Evolutionary conservation across 1,140 invertebrate species (phyloP).

Genomic region (Popillia japonica): DNA sequence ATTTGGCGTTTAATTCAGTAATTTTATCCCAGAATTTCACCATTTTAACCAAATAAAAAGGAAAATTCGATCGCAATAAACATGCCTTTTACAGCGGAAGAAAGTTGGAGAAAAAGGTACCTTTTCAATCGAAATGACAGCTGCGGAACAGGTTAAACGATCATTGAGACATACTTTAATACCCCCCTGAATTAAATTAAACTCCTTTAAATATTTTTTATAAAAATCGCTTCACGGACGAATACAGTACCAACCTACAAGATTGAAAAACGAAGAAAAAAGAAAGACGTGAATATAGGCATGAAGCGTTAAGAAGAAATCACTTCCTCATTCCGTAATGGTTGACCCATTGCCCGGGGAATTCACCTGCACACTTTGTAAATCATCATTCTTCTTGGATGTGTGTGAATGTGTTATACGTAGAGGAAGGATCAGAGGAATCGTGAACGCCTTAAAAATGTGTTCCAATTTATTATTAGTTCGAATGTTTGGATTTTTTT

Average conservation of each 20-base stretch:
- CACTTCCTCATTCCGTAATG: constrained; percentile 39
- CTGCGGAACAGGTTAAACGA: background rate
- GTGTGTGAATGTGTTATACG: background rate
- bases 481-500: background rate
- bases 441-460: background rate
- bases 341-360: constrained; percentile 37
- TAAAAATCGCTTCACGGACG: too few species aligned
- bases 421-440: background rate
- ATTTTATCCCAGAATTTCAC: too few species aligned
- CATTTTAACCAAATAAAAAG: too few species aligned
- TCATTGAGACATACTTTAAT: too few species aligned
- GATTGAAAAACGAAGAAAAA: background rate
- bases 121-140: background rate
- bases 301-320: background rate
- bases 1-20: too few species aligned
- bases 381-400: background rate
- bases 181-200: too few species aligned
- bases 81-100: background rate
- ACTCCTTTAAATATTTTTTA: too few species aligned
- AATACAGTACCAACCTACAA: too few species aligned
- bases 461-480: too few species aligned
- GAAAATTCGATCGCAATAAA: background rate
- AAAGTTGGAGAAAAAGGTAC: background rate
- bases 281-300: background rate
- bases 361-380: constrained; percentile 35